These are phyloP conservation scores for Smittia aterrima DNA, from an alignment of 2,888 invertebrate genomes.

Conservation along the genomic window DNA sequence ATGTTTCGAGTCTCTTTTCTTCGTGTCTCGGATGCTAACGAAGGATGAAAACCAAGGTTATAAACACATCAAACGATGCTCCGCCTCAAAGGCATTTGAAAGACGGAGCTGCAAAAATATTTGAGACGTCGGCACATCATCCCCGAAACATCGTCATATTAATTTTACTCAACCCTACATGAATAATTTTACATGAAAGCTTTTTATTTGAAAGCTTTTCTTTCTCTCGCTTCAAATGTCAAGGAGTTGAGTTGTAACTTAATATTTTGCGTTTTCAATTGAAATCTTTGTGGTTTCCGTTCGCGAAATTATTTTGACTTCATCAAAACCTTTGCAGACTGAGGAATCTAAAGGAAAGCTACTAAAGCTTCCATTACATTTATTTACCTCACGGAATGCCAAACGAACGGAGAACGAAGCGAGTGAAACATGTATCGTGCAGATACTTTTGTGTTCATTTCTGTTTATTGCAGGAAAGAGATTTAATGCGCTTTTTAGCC, in stretches of 20 bases:
- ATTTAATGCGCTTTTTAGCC: slow-evolving; percentile 30
- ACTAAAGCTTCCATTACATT: too few species aligned
- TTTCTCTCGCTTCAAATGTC: neutral
- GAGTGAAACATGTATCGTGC: too few species aligned
- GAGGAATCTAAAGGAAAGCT: too few species aligned
- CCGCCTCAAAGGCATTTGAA: slow-evolving; percentile 6
- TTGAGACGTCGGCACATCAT: slow-evolving; percentile 1
- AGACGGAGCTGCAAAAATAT: neutral
- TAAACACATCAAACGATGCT: slow-evolving; percentile 12
- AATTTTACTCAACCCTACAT: neutral
- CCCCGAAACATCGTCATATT: neutral
- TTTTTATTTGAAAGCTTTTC: neutral
- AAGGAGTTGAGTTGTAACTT: slow-evolving; percentile 22
- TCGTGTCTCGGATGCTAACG: neutral
- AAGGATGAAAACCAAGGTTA: slow-evolving; percentile 9
- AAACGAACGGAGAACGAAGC: too few species aligned
- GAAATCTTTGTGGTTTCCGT: too few species aligned
- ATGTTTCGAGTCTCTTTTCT: neutral
- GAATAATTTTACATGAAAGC: neutral
- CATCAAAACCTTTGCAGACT: too few species aligned
- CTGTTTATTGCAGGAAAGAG: slow-evolving; percentile 37
- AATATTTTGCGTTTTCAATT: slow-evolving; percentile 40
- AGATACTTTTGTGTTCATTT: too few species aligned
- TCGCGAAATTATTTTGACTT: too few species aligned
- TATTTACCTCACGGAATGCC: too few species aligned